Evolutionary conservation across 2,797 vertebrate species (phyloP).

Genomic region (Urosaurus nigricauda): DNA sequence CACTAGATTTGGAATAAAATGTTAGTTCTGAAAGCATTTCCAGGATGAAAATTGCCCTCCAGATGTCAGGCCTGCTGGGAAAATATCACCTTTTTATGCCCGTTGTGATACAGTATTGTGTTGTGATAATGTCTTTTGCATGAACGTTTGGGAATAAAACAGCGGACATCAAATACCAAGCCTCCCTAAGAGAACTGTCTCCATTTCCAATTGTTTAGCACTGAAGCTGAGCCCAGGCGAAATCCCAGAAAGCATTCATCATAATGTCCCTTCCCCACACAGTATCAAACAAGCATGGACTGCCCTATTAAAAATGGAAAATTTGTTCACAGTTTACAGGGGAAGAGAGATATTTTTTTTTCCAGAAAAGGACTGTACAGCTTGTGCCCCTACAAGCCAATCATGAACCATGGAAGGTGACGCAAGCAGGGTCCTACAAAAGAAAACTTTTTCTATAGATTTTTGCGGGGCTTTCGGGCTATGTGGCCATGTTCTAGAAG

Average conservation of each 20-base stretch:
- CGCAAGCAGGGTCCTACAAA: neutral
- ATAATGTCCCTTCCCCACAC: neutral
- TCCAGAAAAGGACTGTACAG: neutral
- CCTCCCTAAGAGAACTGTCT: neutral
- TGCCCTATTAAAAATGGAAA: neutral
- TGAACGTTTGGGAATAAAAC: conserved; percentile 55
- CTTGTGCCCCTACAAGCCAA: too few species aligned
- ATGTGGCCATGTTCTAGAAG: too few species aligned
- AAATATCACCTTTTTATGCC: conserved; percentile 1
- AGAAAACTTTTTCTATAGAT: neutral
- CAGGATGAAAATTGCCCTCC: conserved; percentile 30
- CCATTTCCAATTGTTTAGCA: neutral
- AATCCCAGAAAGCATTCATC: neutral
- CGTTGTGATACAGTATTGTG: conserved; percentile 52
- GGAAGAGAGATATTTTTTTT: neutral
- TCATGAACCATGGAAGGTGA: neutral
- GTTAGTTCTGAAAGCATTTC: conserved; percentile 20
- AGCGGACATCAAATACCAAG: conserved; percentile 13
- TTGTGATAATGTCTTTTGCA: conserved; percentile 51
- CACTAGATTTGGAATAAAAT: conserved; percentile 15
- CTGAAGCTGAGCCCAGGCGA: neutral
- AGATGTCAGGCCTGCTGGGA: neutral
- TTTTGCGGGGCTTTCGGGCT: too few species aligned
- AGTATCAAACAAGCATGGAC: neutral
- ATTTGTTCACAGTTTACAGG: neutral